These are phyloP conservation scores for Alfaro cultratus DNA, from an alignment of 2,797 vertebrate genomes.

Conservation along the genomic window DNA sequence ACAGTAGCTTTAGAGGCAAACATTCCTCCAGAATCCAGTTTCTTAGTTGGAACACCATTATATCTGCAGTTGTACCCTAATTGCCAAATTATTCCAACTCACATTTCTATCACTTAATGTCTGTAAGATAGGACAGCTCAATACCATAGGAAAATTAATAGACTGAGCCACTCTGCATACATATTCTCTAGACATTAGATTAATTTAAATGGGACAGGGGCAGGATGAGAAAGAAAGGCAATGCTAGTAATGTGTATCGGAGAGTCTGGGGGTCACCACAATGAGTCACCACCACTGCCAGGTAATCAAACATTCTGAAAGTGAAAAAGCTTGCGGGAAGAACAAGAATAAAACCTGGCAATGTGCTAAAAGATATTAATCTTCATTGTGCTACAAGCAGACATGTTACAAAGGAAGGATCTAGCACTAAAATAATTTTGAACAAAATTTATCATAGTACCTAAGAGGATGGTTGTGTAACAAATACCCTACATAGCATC, in stretches of 20 bases:
- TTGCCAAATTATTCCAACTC: conserved; percentile 5
- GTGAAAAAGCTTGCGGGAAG: conserved; percentile 30
- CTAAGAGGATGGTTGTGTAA: neutral
- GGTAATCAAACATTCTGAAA: conserved; percentile 24
- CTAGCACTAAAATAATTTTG: no score
- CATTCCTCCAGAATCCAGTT: conserved; percentile 20
- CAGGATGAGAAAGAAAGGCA: neutral
- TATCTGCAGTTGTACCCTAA: neutral
- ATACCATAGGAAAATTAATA: conserved; percentile 41
- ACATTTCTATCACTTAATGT: neutral
- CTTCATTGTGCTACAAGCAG: neutral
- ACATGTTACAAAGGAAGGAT: neutral
- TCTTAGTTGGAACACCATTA: neutral
- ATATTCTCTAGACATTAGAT: conserved; percentile 19
- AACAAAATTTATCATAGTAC: neutral
- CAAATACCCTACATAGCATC: neutral
- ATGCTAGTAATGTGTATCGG: conserved; percentile 12
- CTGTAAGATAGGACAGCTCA: conserved; percentile 17
- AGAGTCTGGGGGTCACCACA: conserved; percentile 15
- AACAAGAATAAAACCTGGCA: conserved; percentile 17
- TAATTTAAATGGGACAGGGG: conserved; percentile 2
- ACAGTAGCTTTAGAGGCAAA: conserved; percentile 24
- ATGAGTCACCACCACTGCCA: conserved; percentile 55
- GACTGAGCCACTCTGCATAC: conserved; percentile 26
- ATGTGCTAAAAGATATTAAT: conserved; percentile 15